Evolutionary conservation across 1,140 invertebrate genomes (phyloP), one percentile per base, ranked within the genome.

Genomic region (Lordiphosa collinella): DNA sequence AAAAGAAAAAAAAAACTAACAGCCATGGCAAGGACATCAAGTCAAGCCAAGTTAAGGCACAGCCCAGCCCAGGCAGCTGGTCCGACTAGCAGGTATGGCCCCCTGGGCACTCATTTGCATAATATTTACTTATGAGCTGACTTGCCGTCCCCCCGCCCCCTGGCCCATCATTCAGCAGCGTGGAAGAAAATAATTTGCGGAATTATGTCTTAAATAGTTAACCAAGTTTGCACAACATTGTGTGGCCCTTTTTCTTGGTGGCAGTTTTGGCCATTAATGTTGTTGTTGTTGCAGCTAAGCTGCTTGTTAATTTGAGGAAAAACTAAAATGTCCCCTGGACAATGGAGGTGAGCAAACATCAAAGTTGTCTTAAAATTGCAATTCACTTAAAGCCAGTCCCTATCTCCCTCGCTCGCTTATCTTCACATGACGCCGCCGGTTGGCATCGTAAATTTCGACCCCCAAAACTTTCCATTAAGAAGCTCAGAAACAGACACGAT

Each of bases 161-260:
- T 36, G 10, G 10, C 41, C 41, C 31, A 35, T 41, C 31, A 35
- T 41, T 13, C 55, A 47, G 31, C 78, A 61, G 59, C 56, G 44
- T 58, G 79, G 73, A 78, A 70, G 57, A 84, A 84, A 84, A 78
- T 85, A 84, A 82, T 82, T 82, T 85, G 72, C 79, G 62, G 78
- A 85, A 84, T 84, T 78, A 78, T 85, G 79, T 84, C 79, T 84
- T 85, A 84, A 85, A 82, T 84, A 84, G 78, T 82, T 82, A 84
- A 78, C 67, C 64, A 84, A 84, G 78, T 85, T 84, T 62, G 72
- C 72, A 72, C 78, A 62, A 82, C 69, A 68, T 48, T 76, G 54
- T 68, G 67, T 34, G 56, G 57, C 47, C 47, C 50, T 61, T 59
- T 59, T 66, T 67, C 51, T 43, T 57, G 16, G 34, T 49, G 10